phyloP scores from a whole-genome alignment of 2,797 vertebrate genomes.

The Poeciliopsis gracilis region DNA sequence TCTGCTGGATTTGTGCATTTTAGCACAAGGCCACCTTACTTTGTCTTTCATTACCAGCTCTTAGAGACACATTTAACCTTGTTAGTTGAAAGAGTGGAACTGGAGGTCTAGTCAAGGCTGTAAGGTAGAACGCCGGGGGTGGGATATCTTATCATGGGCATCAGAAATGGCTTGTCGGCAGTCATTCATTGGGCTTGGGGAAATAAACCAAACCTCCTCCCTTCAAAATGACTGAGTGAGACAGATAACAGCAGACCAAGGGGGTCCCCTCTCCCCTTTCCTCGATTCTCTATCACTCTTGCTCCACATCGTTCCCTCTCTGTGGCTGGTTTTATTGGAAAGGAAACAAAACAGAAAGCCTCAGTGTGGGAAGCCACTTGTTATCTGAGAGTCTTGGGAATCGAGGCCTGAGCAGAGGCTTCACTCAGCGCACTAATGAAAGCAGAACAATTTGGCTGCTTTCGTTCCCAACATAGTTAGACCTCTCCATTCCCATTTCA shows the following conservation, averaged over 20 bases:
- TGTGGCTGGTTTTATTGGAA: conserved; percentile 80
- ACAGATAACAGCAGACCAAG: conserved; percentile 81
- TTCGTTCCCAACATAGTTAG: conserved; percentile 86
- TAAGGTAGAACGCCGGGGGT: conserved; percentile 66
- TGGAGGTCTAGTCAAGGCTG: conserved; percentile 56
- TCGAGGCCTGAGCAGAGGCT: conserved; percentile 88
- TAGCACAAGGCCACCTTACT: conserved; percentile 83
- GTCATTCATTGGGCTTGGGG: conserved; percentile 86
- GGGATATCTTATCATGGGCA: conserved; percentile 87
- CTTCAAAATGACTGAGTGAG: conserved; percentile 73
- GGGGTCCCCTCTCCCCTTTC: conserved; percentile 80
- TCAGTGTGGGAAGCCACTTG: conserved; percentile 86
- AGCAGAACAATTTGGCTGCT: conserved; percentile 92
- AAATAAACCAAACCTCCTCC: conserved; percentile 79
- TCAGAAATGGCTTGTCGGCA: conserved; percentile 89
- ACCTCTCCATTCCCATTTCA: conserved; percentile 71
- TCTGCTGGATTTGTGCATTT: conserved; percentile 78
- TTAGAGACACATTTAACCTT: conserved; percentile 81
- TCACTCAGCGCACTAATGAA: conserved; percentile 98
- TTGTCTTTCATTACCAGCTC: conserved; percentile 86
- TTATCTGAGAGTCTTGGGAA: conserved; percentile 99
- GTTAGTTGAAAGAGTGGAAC: conserved; percentile 76
- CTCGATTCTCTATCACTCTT: conserved; percentile 75
- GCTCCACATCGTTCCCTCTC: conserved; percentile 55
- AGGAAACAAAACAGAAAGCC: conserved; percentile 86